phyloP scores from a whole-genome alignment of 1,140 invertebrate species.

The Propsilocerus akamusi region DNA sequence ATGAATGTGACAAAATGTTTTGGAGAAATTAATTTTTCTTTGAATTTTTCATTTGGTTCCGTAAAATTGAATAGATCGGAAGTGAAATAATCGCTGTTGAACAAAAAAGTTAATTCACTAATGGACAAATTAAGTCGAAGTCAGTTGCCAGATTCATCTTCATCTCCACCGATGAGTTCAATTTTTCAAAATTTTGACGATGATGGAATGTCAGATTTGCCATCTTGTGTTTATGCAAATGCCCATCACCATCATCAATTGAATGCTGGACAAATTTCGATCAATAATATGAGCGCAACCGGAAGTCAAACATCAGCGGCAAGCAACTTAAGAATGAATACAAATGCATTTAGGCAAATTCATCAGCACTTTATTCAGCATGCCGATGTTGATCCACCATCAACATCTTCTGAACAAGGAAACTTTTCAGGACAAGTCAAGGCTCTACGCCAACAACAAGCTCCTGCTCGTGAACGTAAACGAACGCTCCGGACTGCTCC shows the following conservation, averaged over 20 bases:
- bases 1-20: too few species aligned
- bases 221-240: constrained; percentile 22
- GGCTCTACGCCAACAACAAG: constrained; percentile 75
- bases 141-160: constrained; percentile 31
- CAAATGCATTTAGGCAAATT: constrained; percentile 17
- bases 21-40: not conserved
- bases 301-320: constrained; percentile 6
- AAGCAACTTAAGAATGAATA: constrained; percentile 14
- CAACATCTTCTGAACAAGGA: constrained; percentile 2
- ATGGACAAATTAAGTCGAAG: constrained; percentile 18
- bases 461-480: constrained; percentile 84
- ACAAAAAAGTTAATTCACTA: not conserved
- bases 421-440: constrained; percentile 56
- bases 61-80: constrained; percentile 10
- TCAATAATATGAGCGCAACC: not conserved
- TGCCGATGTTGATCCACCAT: constrained; percentile 3
- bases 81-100: not conserved
- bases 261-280: not conserved
- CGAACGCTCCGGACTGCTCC: constrained; percentile 87
- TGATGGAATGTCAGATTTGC: constrained; percentile 21
- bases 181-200: constrained; percentile 24
- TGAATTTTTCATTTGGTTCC: constrained; percentile 14
- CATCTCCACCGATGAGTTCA: constrained; percentile 31
- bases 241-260: constrained; percentile 10
- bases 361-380: constrained; percentile 23